Base-by-base conservation (phyloP, 2,797 vertebrate genomes). In the Ataeniobius toweri region DNA sequence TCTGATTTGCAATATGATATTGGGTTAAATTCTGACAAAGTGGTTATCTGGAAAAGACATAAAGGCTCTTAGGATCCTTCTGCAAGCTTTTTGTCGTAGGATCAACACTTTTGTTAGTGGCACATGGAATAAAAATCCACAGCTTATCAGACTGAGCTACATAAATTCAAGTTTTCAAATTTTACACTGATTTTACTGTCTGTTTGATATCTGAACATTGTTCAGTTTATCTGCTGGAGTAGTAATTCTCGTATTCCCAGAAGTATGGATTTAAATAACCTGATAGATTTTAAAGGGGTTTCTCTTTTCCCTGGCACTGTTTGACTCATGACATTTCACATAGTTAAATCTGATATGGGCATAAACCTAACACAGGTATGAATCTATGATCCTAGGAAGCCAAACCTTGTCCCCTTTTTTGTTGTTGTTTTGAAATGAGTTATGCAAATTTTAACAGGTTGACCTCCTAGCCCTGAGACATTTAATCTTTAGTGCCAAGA, bases 391-490 rank as follows among this genome's bases (percentile, higher is more conserved):
- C 59, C 63, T 31, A 81, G 44, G 31, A 78, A 80, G 78, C 51
- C 55, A 74, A 83, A 74, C 78, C 58, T 86, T 73, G 71, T 83
- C 80, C 58, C 72, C 3, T n/a, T 69, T 46, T 36, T 14, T 69
- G 67, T 69, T 69, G 46, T 86, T 80, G 39, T 85, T 86, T 83
- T 84, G 67, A 80, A 78, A 90, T 91, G 91, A 89, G 92, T 92
- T 92, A 95, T 95, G 92, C 93, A 94, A 94, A 95, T 94, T 63
- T 36, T 78, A 79, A 82, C 71, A 84, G 78, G 76, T 58, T 88
- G 87, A 90, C 84, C 89, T 79, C 36, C 24, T 77, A n/a, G 75
- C 77, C 85, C 78, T 74, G 76, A 83, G 46, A 48, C 75, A 81
- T 74, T 78, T 80, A 83, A 28, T 71, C 69, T 83, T 74, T 79